Percentiles rank a stretch among this genome's conserved stretches.
These are phyloP conservation scores for Chrysomela aeneicollis DNA, from an alignment of 2,888 invertebrate species.

Conservation along the genomic window DNA sequence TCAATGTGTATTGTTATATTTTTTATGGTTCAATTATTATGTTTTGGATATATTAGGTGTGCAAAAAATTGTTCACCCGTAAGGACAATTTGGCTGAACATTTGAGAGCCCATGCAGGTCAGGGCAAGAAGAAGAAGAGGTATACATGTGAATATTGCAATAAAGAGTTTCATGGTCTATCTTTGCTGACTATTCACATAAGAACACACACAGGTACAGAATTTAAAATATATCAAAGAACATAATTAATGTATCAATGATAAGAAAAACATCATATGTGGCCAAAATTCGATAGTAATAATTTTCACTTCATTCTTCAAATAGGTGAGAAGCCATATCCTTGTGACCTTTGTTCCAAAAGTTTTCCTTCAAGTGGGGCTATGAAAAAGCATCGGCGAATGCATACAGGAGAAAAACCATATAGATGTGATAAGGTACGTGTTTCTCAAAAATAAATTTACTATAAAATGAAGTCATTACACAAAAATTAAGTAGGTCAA, in stretches of 20 bases:
- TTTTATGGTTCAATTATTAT: too few species aligned
- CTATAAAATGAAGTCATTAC: too few species aligned
- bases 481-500: too few species aligned
- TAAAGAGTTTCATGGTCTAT: constrained; percentile 71
- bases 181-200: constrained; percentile 69
- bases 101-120: constrained; percentile 73
- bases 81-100: constrained; percentile 79
- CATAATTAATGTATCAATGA: too few species aligned
- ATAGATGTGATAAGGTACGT: constrained; percentile 63
- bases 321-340: constrained; percentile 67
- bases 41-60: constrained; percentile 63
- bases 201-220: constrained; percentile 73
- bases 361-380: constrained; percentile 77
- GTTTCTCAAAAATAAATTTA: constrained; percentile 42
- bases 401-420: constrained; percentile 66
- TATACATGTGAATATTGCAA: constrained; percentile 71
- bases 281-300: too few species aligned
- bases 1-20: too few species aligned
- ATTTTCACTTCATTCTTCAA: not conserved
- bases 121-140: constrained; percentile 64
- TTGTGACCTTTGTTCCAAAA: constrained; percentile 77
- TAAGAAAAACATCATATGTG: too few species aligned
- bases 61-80: constrained; percentile 70
- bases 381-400: constrained; percentile 76
- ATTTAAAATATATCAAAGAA: too few species aligned